Conservation (phyloP, 2,797 vertebrate genomes). For the Clarias pachynema region DNA sequence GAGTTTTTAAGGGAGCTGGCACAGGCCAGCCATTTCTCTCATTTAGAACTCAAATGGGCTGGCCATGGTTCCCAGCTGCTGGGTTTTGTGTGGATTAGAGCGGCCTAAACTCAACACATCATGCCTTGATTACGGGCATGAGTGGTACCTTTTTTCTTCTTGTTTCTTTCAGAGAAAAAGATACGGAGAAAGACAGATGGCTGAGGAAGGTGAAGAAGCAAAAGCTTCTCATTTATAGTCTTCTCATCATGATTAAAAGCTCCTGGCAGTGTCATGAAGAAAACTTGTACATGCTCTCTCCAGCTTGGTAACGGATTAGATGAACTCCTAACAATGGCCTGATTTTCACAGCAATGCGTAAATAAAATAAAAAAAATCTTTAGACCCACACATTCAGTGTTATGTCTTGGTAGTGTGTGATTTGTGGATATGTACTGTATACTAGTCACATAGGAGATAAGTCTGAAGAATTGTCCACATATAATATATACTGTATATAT, state of each 20-base stretch:
- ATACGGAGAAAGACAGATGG: conserved; percentile 21
- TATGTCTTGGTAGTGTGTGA: not conserved
- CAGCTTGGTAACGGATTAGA: conserved; percentile 31
- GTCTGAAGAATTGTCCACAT: not conserved
- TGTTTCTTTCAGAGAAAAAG: conserved; percentile 30
- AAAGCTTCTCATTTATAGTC: conserved; percentile 31
- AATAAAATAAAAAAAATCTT: not conserved
- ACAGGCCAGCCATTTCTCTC: conserved; percentile 93
- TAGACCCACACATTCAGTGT: conserved; percentile 8
- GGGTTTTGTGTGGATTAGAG: conserved; percentile 76
- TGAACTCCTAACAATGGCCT: not conserved
- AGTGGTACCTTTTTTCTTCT: conserved; percentile 50
- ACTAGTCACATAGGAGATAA: not conserved
- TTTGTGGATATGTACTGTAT: not conserved
- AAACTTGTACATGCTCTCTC: conserved; percentile 23
- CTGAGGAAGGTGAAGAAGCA: conserved; percentile 27
- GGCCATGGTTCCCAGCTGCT: conserved; percentile 78
- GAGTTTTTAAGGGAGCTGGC: conserved; percentile 90
- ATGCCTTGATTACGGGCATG: conserved; percentile 77
- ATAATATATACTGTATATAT: not conserved
- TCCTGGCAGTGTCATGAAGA: conserved; percentile 40
- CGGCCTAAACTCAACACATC: conserved; percentile 79
- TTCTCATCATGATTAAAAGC: conserved; percentile 37
- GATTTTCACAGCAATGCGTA: not conserved
- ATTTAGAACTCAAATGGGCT: conserved; percentile 91